phyloP scores from a whole-genome alignment of 2,113 vertebrate species.

The Xenopus tropicalis region UCB_Xtro_10.0 CM004447.2:11787001-11787500 shows the following conservation, averaged over 20 bases:
- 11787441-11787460: too few relatives aligned
- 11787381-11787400: too few relatives aligned
- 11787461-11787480: too few relatives aligned
- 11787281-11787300: slow-evolving; percentile 49
- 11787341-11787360: background rate
- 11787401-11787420: too few relatives aligned
- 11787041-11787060: slow-evolving; percentile 96
- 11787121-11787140: slow-evolving; percentile 92
- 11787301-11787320: slow-evolving; percentile 57
- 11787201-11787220: slow-evolving; percentile 63
- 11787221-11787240: slow-evolving; percentile 60
- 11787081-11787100: slow-evolving; percentile 95
- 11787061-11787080: slow-evolving; percentile 99
- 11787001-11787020: slow-evolving; percentile 96
- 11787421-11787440: too few relatives aligned
- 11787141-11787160: slow-evolving; percentile 93
- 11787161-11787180: slow-evolving; percentile 91
- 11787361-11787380: background rate
- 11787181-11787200: slow-evolving; percentile 72
- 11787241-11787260: slow-evolving; percentile 50
- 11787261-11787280: slow-evolving; percentile 40
- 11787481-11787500: too few relatives aligned
- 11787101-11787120: slow-evolving; percentile 86
- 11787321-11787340: background rate
- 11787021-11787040: slow-evolving; percentile 96